phyloP scores from a whole-genome alignment of 1,140 invertebrate species.

The Cataglyphis hispanica region DNA sequence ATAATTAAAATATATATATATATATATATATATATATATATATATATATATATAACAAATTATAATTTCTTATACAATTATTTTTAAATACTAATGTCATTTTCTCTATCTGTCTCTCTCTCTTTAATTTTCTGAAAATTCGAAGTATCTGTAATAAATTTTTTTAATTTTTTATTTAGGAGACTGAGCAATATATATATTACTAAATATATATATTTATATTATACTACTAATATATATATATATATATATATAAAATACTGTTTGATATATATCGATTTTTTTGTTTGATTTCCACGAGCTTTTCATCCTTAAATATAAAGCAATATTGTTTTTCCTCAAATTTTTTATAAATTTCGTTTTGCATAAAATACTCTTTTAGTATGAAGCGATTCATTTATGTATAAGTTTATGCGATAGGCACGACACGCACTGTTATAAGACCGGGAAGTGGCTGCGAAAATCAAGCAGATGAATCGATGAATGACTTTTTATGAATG shows the following conservation, averaged over 20 bases:
- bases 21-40: too few species aligned
- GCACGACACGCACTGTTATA: not conserved
- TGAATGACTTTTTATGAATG: slow-evolving; percentile 83
- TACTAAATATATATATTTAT: too few species aligned
- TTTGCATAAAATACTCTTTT: not conserved
- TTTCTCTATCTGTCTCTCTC: not conserved
- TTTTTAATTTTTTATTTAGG: not conserved
- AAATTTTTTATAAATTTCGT: not conserved
- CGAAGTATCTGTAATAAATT: not conserved
- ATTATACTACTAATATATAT: too few species aligned
- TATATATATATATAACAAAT: too few species aligned
- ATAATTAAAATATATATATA: too few species aligned
- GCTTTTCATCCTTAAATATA: not conserved
- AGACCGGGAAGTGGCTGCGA: not conserved
- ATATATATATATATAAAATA: not conserved
- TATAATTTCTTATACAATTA: too few species aligned
- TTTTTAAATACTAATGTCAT: too few species aligned
- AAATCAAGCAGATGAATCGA: slow-evolving; percentile 46
- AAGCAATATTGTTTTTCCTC: not conserved
- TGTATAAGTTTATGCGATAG: too few species aligned
- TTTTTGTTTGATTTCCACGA: not conserved
- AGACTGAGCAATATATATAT: not conserved
- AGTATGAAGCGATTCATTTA: not conserved
- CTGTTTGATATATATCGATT: not conserved
- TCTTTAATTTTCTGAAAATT: not conserved